A percentile compares a stretch with the other conserved stretches of the same genome.
Evolutionary conservation across 2,113 vertebrate species (phyloP).

Genomic region (Agapornis roseicollis): DNA sequence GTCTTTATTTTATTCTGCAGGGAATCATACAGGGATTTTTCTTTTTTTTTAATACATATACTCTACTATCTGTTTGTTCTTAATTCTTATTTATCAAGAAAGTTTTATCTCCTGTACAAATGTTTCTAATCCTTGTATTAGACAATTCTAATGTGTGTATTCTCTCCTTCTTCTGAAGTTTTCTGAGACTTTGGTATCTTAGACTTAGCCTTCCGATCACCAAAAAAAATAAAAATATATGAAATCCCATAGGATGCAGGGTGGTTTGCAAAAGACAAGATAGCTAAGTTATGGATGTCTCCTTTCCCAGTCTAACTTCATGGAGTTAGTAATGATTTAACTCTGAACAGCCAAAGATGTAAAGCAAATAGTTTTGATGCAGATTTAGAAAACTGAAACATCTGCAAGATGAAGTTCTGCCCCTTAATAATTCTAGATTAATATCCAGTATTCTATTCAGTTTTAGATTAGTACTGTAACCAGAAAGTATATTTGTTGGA

Average conservation of each 20-base stretch:
- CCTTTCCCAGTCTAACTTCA: background rate
- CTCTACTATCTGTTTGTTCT: background rate
- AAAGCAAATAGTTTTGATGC: background rate
- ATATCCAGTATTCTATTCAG: background rate
- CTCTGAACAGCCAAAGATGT: background rate
- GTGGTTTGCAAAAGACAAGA: background rate
- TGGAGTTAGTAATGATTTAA: background rate
- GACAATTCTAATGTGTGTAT: background rate
- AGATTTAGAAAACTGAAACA: background rate
- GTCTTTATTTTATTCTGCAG: background rate
- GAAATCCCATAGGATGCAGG: background rate
- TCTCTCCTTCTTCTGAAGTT: background rate
- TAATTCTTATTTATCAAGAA: constrained; percentile 9
- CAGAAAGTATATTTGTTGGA: background rate
- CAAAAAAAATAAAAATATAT: background rate
- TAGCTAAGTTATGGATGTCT: background rate
- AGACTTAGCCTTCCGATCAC: background rate
- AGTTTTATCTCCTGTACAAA: background rate
- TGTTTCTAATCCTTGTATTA: background rate
- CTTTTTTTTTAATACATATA: background rate
- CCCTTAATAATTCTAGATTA: background rate
- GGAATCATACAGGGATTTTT: background rate
- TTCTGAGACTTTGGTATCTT: background rate
- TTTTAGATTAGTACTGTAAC: background rate
- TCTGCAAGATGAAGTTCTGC: background rate